Conservation (phyloP, 1,140 invertebrate species). For the Nylanderia fulva region DNA sequence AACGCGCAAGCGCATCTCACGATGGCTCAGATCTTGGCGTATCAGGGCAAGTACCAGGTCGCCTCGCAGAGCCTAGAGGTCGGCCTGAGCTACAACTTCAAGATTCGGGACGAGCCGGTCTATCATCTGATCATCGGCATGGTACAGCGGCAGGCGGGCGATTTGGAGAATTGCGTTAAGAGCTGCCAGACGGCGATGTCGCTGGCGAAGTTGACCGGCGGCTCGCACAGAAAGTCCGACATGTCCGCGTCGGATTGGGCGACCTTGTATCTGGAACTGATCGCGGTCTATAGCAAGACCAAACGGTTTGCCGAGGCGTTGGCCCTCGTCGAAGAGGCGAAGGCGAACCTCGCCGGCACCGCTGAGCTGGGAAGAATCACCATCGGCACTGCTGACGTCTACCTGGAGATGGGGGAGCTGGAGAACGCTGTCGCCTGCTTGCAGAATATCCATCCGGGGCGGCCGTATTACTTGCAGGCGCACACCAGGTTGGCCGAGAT, state of each 20-base stretch:
- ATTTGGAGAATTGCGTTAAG: slow-evolving; percentile 91
- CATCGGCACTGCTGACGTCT: slow-evolving; percentile 94
- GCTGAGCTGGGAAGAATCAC: slow-evolving; percentile 93
- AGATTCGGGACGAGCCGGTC: slow-evolving; percentile 95
- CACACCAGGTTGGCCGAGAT: slow-evolving; percentile 96
- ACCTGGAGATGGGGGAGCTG: slow-evolving; percentile 92
- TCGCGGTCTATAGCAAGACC: slow-evolving; percentile 91
- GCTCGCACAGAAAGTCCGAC: slow-evolving; percentile 78
- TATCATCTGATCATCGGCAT: slow-evolving; percentile 95
- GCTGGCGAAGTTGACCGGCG: slow-evolving; percentile 78
- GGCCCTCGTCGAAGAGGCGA: slow-evolving; percentile 93
- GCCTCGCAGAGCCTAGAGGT: slow-evolving; percentile 95
- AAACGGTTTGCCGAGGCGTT: slow-evolving; percentile 93
- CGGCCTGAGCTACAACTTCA: slow-evolving; percentile 96
- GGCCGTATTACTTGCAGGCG: slow-evolving; percentile 95
- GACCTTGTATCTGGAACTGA: slow-evolving; percentile 95
- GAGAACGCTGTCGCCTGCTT: slow-evolving; percentile 93
- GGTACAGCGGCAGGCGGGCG: slow-evolving; percentile 92
- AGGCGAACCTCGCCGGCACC: slow-evolving; percentile 91
- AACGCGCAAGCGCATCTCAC: slow-evolving; percentile 94
- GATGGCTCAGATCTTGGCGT: slow-evolving; percentile 94
- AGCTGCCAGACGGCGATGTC: slow-evolving; percentile 91
- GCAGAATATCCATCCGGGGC: slow-evolving; percentile 90
- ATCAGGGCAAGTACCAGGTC: slow-evolving; percentile 91
- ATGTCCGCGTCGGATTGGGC: slow-evolving; percentile 91